These are phyloP conservation scores for Auanema sp. DNA, from an alignment of 2,888 invertebrate species.

Conservation along the genomic window DNA sequence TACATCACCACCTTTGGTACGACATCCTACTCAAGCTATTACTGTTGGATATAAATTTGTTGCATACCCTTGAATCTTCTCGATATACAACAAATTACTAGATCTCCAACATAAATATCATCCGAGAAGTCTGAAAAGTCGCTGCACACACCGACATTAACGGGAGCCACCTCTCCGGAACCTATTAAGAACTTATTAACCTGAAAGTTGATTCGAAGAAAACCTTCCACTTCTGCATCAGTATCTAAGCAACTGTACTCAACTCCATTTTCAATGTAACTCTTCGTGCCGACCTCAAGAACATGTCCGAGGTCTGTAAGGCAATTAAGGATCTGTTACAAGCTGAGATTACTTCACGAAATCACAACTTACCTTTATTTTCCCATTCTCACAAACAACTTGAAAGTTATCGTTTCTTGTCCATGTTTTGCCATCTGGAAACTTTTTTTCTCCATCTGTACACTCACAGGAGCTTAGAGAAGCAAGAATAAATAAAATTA, in stretches of 20 bases:
- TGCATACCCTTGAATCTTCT: slow-evolving; percentile 34
- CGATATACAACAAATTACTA: slow-evolving; percentile 52
- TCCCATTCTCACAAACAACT: slow-evolving; percentile 32
- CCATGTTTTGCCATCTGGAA: slow-evolving; percentile 39
- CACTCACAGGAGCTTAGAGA: too few species aligned
- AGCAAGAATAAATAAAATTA: too few species aligned
- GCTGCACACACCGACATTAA: slow-evolving; percentile 30
- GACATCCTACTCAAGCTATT: slow-evolving; percentile 39
- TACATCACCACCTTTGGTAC: slow-evolving; percentile 48
- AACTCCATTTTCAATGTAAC: slow-evolving; percentile 31
- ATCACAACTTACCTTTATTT: slow-evolving; percentile 25
- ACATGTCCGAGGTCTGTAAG: slow-evolving; percentile 48
- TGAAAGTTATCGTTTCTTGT: slow-evolving; percentile 38
- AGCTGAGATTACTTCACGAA: neutral
- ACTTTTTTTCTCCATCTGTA: slow-evolving; percentile 24
- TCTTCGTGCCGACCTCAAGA: slow-evolving; percentile 47
- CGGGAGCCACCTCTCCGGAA: slow-evolving; percentile 12
- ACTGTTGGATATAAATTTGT: neutral
- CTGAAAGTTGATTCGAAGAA: neutral
- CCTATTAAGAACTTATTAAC: neutral
- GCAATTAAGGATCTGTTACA: slow-evolving; percentile 53
- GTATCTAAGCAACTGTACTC: slow-evolving; percentile 44
- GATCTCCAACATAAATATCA: slow-evolving; percentile 49
- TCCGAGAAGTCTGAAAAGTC: slow-evolving; percentile 35
- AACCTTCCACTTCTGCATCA: slow-evolving; percentile 20